Base-by-base conservation (phyloP, 2,113 vertebrate genomes). In the Bettongia penicillata region DNA sequence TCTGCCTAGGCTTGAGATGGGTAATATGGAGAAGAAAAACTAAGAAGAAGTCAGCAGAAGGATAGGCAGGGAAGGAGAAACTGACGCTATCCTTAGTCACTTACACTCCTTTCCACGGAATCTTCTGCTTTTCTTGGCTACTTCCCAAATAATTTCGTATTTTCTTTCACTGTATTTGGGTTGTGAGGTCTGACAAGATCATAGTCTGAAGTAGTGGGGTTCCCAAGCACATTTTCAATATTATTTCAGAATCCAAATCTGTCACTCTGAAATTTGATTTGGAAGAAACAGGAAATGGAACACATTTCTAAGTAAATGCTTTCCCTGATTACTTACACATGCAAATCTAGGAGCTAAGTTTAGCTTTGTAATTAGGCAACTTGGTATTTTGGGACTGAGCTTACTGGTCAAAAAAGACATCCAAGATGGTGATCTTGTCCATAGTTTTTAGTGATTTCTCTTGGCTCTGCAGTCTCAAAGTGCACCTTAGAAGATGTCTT, bases 271-370 rank as follows among this genome's bases (percentile, higher is more conserved):
- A 90, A 95, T 97, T 95, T 96, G 95, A 97, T 98, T 97, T 97
- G 95, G 68, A 97, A 93, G 50, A 95, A 97, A 95, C 93, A 96
- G 95, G 98, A 98, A 97, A 97, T 97, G 97, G 97, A 97, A 97
- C 97, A 97, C 97, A 97, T 97, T 97, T 97, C 94, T 97, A 95
- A 97, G 96, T 93, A 97, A 97, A 97, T 97, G 94, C 93, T 97
- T 84, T 97, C 94, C n/a, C 95, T 97, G 95, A 97, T 98, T 97
- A 93, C 96, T 98, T 97, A 94, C 96, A 97, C 93, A 97, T 98
- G 98, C 96, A 97, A 97, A 97, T 98, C 91, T 93, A 95, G 16
- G 37, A 25, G 52, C 96, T 97, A 97, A 97, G 93, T 97, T 97
- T 98, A 97, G 98, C 97, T 93, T 90, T 96, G 61, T 95, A 97